Percentiles rank a stretch among this genome's conserved stretches.
Evolutionary conservation across 2,888 invertebrate genomes (phyloP).

Genomic region (Ectemnius continuus): DNA sequence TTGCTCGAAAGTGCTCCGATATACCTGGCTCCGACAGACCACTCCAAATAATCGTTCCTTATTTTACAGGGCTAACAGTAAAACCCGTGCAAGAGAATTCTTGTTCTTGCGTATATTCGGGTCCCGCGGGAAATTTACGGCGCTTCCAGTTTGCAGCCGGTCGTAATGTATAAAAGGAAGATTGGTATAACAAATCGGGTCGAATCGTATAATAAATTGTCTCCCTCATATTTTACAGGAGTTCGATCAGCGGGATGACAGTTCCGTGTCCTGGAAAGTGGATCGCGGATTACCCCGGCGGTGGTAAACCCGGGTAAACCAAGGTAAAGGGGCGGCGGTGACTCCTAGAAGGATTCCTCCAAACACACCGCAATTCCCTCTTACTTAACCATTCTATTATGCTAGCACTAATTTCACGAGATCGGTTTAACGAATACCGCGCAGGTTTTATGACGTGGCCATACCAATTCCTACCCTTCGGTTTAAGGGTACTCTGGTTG

Average conservation of each 20-base stretch:
- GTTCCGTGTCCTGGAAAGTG: conserved; percentile 26
- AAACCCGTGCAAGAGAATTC: background rate
- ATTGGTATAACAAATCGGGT: background rate
- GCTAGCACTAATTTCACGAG: conserved; percentile 1
- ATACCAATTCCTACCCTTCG: conserved; percentile 12
- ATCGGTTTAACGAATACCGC: background rate
- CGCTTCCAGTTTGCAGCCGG: background rate
- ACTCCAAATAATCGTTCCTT: background rate
- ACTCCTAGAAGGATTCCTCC: conserved; percentile 24
- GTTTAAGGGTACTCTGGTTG: background rate
- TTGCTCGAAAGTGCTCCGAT: no score
- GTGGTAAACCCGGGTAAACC: conserved; percentile 27
- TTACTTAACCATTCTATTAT: background rate
- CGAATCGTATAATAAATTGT: background rate
- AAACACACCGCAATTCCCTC: conserved; percentile 12
- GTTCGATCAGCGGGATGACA: background rate
- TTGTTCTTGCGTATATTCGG: background rate
- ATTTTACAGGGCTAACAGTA: no score
- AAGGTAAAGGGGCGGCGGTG: background rate
- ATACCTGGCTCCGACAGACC: background rate
- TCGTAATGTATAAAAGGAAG: background rate
- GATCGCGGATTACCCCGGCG: conserved; percentile 32
- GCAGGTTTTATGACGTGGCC: conserved; percentile 29
- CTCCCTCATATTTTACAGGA: background rate
- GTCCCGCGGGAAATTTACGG: no score